Evolutionary conservation across 2,888 invertebrate species (phyloP), one percentile per base, ranked within the genome.

Genomic region (Ischnus inquisitorius): DNA sequence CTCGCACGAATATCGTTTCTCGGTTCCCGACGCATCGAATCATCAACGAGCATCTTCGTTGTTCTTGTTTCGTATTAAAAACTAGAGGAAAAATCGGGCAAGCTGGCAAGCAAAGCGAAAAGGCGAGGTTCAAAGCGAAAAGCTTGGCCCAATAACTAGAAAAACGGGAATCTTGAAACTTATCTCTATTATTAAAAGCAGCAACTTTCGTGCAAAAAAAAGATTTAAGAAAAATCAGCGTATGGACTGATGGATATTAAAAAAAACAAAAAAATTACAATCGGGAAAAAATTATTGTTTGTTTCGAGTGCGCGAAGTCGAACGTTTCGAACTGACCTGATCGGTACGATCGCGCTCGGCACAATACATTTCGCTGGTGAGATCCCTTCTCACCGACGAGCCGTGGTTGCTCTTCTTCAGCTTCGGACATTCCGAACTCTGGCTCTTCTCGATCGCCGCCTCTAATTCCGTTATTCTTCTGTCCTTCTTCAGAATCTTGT

Each of bases 401-500:
- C 77, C 82, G 5, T 85, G 82, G 43, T 65, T 87, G 79, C 6
- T 86, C 72, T 65, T 77, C 12, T 64, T 75, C 10, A 65, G 39
- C 51, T 87, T 90, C 28, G 75, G 3, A 19, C 60, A 68, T 51
- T 89, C 89, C 25, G 48, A 67, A 16, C 85, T 80, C 78, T 88
- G 79, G 54, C 75, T 57, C 62, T 79, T 89, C 5, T 78, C 88
- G 8, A 92, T 57, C 78, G 92, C 91, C 3, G 85, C 67, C 60
- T 92, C 91, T 14, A 92, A 67, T 46, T 92, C 91, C 81, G 86
- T 82, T 19, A 93, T 91, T 85, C 89, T 92, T 54, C 88, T 87
- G 28, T 92, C 91, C 64, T 92, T 92, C 51, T 87, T 89, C 2
- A 85, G 14, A 3, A 88, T 79, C 74, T 94, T 94, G 79, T 94